Base-by-base conservation (phyloP, 2,888 invertebrate genomes). In the Heteromurus nitidus region DNA sequence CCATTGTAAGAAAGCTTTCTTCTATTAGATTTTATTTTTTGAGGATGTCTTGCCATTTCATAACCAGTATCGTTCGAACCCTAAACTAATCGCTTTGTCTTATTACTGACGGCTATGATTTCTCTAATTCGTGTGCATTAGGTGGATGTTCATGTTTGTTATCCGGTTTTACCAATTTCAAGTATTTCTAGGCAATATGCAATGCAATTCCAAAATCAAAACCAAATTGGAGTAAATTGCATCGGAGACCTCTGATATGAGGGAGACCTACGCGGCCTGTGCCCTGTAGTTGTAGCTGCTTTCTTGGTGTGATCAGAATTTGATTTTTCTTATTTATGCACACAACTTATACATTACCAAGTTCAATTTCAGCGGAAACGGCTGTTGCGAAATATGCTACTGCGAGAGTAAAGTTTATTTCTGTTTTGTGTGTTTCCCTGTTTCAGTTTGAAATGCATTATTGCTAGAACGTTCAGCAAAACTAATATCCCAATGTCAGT, bases 231-330 rank as follows among this genome's bases (percentile, higher is more conserved):
- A 5, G 13, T 36, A 13, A 36, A 5, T 36, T 5, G 13, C 36
- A 36, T 36, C 13, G 36, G 36, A 36, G 13, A 13, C 36, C 36
- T 9, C 5, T 36, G 36, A 9, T 9, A 5, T 9, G 5, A 36
- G 13, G 36, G 5, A 36, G 5, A 36, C 36, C 13, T 36, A 36
- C 13, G 13, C 13, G 13, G 7, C 13, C 13, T 36, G n/a, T n/a
- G n/a, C 13, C 36, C 13, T 36, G 7, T 36, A 36, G 7, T 9
- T 36, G 13, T 13, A 13, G 36, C 47, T 5, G n/a, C n/a, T 47
- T 47, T 47, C n/a, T 47, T 47, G 5, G 5, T n/a, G 11, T 16
- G 90, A 13, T 3, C n/a, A 5, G n/a, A 47, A 47, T 47, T 47
- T n/a, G n/a, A 47, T 47, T 47, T 47, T n/a, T 16, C 47, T n/a